Evolutionary conservation across 2,888 invertebrate genomes (phyloP), one percentile per base, ranked within the genome.

Genomic region (Campaea margaritaria): DNA sequence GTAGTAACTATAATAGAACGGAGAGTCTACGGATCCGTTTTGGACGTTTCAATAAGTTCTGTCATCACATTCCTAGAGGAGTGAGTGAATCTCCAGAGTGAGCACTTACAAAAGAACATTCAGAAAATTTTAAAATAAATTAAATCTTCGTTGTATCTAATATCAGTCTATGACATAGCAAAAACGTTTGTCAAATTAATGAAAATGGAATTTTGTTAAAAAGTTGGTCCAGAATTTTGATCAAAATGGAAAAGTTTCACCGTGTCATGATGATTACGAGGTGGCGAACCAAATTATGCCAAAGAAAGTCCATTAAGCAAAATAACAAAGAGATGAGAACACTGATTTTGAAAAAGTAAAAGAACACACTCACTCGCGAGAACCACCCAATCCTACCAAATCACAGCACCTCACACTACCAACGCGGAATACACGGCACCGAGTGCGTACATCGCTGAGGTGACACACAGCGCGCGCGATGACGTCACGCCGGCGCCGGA

Each of bases 11-110:
- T 42, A 55, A 56, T 62, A 67, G 58, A 67, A 67, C 67, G 69
- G 70, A 62, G 55, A 64, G 50, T 56, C 39, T 53, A 65, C 53
- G 45, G 10, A 67, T 67, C 67, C 70, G 64, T 58, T 67, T 58
- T 69, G 70, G 70, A 70, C 70, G 70, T 68, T 63, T 69, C 53
- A 54, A 61, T 60, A 58, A 64, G 64, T 64, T 67, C 60, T 52
- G 57, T 57, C 45, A 62, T 65, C 45, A 59, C 58, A 47, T 51
- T 58, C 27, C 14, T 45, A 47, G 12, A 38, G 51, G 38, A 46
- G 21, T 15, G 15, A 54, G 43, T 41, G 44, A 58, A 43, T 46
- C 55, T 60, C 39, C 47, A 11, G 21, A 53, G 31, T 31, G 13
- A 34, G 12, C 16, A 42, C n/a, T n/a, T n/a, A n/a, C n/a, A n/a